Evolutionary conservation across 2,888 invertebrate genomes (phyloP).

Genomic region (Epinotia ramella): DNA sequence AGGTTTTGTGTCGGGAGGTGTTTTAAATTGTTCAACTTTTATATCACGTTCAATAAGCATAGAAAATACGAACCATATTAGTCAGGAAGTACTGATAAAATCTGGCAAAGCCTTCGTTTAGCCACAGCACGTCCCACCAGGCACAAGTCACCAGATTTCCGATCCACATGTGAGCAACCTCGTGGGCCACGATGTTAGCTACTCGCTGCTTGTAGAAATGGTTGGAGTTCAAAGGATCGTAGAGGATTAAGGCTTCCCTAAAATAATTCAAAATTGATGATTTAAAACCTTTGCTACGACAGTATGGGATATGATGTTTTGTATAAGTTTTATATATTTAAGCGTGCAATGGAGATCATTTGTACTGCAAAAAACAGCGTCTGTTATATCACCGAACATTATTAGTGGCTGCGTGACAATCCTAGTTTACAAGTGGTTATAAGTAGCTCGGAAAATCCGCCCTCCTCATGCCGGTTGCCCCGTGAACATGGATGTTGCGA

Average conservation of each 20-base stretch:
- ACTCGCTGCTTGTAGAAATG: conserved; percentile 87
- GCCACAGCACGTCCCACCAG: conserved; percentile 91
- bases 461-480: too few relatives aligned
- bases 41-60: not conserved
- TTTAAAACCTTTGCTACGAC: not conserved
- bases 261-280: not conserved
- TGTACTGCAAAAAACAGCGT: too few relatives aligned
- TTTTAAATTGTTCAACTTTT: too few relatives aligned
- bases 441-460: too few relatives aligned
- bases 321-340: too few relatives aligned
- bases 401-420: too few relatives aligned
- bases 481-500: too few relatives aligned
- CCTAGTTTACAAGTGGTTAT: too few relatives aligned
- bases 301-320: too few relatives aligned
- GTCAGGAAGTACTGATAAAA: conserved; percentile 89
- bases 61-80: conserved; percentile 66
- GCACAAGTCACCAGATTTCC: conserved; percentile 90
- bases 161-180: conserved; percentile 93
- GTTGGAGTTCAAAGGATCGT: conserved; percentile 75
- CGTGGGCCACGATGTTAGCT: conserved; percentile 89
- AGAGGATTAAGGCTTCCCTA: conserved; percentile 86
- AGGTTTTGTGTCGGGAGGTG: too few relatives aligned
- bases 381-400: too few relatives aligned
- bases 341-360: too few relatives aligned
- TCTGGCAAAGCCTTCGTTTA: conserved; percentile 89